Percentiles rank a stretch among this genome's conserved stretches.
phyloP scores from a whole-genome alignment of 1,140 invertebrate species.

The Parapsyche elsis region DNA sequence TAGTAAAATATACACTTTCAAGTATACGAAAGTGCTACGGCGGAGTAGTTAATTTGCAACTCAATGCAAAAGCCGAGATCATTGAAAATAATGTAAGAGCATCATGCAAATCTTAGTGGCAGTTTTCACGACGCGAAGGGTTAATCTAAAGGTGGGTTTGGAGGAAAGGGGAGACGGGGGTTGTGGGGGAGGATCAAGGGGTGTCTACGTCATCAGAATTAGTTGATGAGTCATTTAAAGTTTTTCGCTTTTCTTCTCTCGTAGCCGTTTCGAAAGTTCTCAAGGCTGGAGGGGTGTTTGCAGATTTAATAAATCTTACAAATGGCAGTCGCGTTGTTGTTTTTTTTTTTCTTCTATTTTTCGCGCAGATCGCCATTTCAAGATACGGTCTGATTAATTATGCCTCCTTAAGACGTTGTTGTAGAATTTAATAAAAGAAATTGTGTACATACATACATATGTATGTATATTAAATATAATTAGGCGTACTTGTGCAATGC shows the following conservation, averaged over 20 bases:
- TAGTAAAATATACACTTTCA: too few relatives aligned
- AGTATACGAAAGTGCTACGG: neutral
- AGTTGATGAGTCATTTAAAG: constrained; percentile 32
- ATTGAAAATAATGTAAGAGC: constrained; percentile 12
- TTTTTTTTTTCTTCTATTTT: neutral
- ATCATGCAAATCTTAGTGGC: constrained; percentile 28
- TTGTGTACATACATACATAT: too few relatives aligned
- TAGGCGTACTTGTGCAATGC: too few relatives aligned
- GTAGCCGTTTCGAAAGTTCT: constrained; percentile 10
- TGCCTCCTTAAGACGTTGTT: neutral
- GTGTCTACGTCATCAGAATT: constrained; percentile 29
- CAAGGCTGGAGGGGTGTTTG: neutral
- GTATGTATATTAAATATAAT: too few relatives aligned
- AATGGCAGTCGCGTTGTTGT: neutral
- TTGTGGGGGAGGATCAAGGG: too few relatives aligned
- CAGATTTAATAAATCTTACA: constrained; percentile 28
- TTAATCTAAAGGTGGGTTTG: neutral
- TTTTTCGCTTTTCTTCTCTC: constrained; percentile 26
- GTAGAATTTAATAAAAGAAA: too few relatives aligned
- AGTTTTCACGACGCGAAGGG: neutral
- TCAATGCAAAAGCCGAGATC: constrained; percentile 18
- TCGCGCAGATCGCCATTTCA: neutral
- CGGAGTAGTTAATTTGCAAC: constrained; percentile 6
- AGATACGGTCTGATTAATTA: constrained; percentile 20
- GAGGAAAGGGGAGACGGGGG: neutral